A percentile compares a stretch with the other conserved stretches of the same genome.
phyloP scores from a whole-genome alignment of 2,797 vertebrate genomes.

The Malurus leucopterus region DNA sequence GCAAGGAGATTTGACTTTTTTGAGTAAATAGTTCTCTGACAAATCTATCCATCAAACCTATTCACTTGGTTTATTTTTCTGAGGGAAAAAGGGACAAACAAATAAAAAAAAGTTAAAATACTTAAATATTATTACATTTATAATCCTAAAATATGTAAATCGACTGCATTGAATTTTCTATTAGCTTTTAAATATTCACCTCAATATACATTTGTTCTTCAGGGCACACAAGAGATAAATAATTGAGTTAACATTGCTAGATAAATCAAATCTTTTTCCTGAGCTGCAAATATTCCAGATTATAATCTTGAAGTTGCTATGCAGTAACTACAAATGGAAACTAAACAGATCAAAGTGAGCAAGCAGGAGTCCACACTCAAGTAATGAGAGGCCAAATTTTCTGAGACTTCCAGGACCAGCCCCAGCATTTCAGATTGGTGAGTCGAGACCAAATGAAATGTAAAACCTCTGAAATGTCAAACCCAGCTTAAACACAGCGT shows the following conservation, averaged over 20 bases:
- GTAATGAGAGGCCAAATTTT: neutral
- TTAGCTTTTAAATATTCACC: slow-evolving; percentile 44
- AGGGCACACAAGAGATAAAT: slow-evolving; percentile 25
- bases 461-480: neutral
- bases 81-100: neutral
- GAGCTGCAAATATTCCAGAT: slow-evolving; percentile 18
- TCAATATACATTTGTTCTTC: slow-evolving; percentile 42
- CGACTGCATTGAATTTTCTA: slow-evolving; percentile 13
- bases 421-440: neutral
- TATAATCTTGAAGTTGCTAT: neutral
- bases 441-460: neutral
- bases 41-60: neutral
- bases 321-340: neutral
- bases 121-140: slow-evolving; percentile 47
- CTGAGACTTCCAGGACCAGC: neutral
- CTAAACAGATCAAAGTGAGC: neutral
- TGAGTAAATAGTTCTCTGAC: neutral
- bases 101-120: slow-evolving; percentile 13
- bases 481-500: neutral
- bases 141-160: neutral
- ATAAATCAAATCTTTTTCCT: slow-evolving; percentile 35
- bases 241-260: neutral
- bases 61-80: slow-evolving; percentile 30
- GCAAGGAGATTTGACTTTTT: neutral
- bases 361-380: neutral